These are phyloP conservation scores for Iselma pallidipennis DNA, from an alignment of 2,888 invertebrate species.

Conservation along the genomic window DNA sequence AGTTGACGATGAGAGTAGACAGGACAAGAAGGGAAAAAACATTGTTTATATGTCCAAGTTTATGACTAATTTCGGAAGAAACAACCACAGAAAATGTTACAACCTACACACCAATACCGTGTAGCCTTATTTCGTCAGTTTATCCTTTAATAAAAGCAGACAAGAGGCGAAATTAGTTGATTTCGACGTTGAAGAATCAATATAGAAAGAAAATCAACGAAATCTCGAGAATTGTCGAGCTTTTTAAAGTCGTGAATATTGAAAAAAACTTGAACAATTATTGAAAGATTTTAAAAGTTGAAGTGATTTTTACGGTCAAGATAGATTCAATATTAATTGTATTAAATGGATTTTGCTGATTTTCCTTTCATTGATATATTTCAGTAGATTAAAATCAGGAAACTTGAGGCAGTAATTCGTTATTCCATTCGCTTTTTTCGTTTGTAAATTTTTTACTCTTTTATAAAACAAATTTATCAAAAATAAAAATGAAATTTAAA, in stretches of 20 bases:
- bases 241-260: too few relatives aligned
- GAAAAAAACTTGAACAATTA: neutral
- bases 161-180: neutral
- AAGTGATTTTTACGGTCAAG: neutral
- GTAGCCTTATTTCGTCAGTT: neutral
- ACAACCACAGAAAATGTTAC: conserved; percentile 4
- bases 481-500: conserved; percentile 23
- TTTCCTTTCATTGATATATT: neutral
- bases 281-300: neutral
- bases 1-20: too few relatives aligned
- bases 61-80: conserved; percentile 17
- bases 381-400: too few relatives aligned
- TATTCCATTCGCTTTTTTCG: too few relatives aligned
- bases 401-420: too few relatives aligned
- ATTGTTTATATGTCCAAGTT: conserved; percentile 19
- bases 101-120: neutral
- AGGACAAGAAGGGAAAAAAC: too few relatives aligned
- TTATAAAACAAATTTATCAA: conserved; percentile 2
- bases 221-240: neutral
- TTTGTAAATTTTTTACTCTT: neutral
- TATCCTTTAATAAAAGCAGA: neutral
- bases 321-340: neutral
- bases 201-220: neutral
- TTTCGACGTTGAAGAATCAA: neutral
- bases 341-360: neutral